These are phyloP conservation scores for Macrosiphum euphorbiae DNA, from an alignment of 2,888 invertebrate species.

Conservation along the genomic window DNA sequence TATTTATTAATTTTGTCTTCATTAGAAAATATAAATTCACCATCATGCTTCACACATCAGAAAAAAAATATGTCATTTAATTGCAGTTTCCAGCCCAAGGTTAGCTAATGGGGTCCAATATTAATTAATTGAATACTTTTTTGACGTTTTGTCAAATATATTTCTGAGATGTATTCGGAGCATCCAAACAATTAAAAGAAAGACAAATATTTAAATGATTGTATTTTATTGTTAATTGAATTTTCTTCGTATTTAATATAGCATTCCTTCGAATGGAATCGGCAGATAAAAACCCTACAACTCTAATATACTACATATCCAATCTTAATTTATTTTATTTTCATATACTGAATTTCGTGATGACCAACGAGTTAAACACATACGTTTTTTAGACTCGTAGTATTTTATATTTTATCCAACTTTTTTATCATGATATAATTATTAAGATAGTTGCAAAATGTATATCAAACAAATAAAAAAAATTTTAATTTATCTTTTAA, in stretches of 20 bases:
- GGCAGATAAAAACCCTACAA: background rate
- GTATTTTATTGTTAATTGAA: slow-evolving; percentile 14
- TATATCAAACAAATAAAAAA: background rate
- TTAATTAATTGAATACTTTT: slow-evolving; percentile 15
- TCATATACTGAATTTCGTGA: background rate
- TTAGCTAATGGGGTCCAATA: background rate
- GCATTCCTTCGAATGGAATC: background rate
- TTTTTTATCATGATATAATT: background rate
- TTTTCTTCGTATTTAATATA: background rate
- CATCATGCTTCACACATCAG: background rate
- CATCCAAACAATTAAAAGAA: slow-evolving; percentile 8
- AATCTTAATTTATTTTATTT: background rate
- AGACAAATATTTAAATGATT: background rate
- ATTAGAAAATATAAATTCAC: background rate
- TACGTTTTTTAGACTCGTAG: background rate
- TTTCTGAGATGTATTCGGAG: background rate
- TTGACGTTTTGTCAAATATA: slow-evolving; percentile 5
- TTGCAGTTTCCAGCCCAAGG: background rate
- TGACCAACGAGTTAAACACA: background rate
- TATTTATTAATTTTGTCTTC: background rate
- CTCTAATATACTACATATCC: background rate
- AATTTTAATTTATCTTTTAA: background rate
- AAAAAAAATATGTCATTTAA: background rate
- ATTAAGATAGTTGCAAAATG: background rate
- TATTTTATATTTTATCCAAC: background rate